Evolutionary conservation across 2,113 vertebrate species (phyloP), one percentile per base, ranked within the genome.

Genomic region (Gymnarchus niloticus): DNA sequence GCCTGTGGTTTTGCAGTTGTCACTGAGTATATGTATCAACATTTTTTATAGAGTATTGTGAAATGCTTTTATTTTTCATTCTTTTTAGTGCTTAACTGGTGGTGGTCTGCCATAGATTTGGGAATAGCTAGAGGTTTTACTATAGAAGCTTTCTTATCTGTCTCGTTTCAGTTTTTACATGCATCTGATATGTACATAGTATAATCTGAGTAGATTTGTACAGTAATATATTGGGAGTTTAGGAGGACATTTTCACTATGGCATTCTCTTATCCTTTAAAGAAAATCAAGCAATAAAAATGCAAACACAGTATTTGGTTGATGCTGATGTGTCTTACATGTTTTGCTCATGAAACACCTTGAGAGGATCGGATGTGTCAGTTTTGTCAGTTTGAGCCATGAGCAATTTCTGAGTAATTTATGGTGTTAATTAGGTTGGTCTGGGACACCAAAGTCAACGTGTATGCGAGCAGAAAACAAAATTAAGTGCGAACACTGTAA

Each of bases 141-240:
- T 89, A 84, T 73, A 51, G 89, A 87, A 48, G 88, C 33, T 84
- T 87, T 21, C 56, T 33, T 41, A 41, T 73, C 54, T 78, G 83
- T 86, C 61, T 87, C 56, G 86, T 69, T 56, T 12, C 84, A 33
- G 51, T 81, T 84, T 46, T 86, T 88, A 56, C 77, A 83, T 41
- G 54, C 65, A 86, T 86, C 89, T 83, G 81, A 54, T 87, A 83
- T 93, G 92, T 93, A 93, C 89, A 92, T 91, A 92, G 85, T 86
- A 89, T 89, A 89, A 83, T 85, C 90, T 88, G 89, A 88, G 88
- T 89, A 91, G 87, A 92, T 92, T 90, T 92, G 89, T 93, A 92
- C 92, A 92, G 93, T 94, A 94, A 94, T 93, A 93, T 94, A 94
- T 93, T 88, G 89, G 90, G 87, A 88, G 87, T 86, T 84, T 59